Evolutionary conservation across 2,888 invertebrate genomes (phyloP).

Genomic region (Eupithecia tripunctaria): DNA sequence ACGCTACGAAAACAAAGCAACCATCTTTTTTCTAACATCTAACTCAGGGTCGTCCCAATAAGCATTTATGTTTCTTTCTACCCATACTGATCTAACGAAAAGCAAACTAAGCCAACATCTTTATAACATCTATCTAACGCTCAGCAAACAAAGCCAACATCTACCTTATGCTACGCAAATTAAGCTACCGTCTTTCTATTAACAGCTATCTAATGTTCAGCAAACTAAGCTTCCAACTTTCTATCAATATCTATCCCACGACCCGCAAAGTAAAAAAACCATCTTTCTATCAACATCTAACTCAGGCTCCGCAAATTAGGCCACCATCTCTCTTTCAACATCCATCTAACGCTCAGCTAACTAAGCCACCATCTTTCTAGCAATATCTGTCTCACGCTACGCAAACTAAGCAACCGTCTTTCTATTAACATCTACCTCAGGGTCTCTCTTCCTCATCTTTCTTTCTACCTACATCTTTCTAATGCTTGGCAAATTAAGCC

Average conservation of each 20-base stretch:
- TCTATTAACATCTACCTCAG: not conserved
- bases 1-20: not conserved
- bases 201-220: not conserved
- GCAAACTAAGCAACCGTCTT: not conserved
- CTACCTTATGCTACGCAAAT: not conserved
- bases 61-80: too few species aligned
- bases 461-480: too few species aligned
- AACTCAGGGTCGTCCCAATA: too few species aligned
- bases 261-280: too few species aligned
- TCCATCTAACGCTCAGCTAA: not conserved
- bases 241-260: not conserved
- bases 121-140: too few species aligned
- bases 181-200: not conserved
- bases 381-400: not conserved
- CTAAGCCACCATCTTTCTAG: not conserved
- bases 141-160: too few species aligned
- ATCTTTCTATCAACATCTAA: too few species aligned
- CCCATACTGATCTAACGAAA: too few species aligned
- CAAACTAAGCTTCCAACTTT: not conserved
- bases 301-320: too few species aligned
- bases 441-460: too few species aligned
- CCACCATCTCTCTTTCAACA: not conserved
- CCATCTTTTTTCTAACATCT: too few species aligned
- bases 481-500: not conserved
- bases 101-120: too few species aligned